Conservation (phyloP, 2,113 vertebrate species). For the Prionailurus viverrinus region DNA sequence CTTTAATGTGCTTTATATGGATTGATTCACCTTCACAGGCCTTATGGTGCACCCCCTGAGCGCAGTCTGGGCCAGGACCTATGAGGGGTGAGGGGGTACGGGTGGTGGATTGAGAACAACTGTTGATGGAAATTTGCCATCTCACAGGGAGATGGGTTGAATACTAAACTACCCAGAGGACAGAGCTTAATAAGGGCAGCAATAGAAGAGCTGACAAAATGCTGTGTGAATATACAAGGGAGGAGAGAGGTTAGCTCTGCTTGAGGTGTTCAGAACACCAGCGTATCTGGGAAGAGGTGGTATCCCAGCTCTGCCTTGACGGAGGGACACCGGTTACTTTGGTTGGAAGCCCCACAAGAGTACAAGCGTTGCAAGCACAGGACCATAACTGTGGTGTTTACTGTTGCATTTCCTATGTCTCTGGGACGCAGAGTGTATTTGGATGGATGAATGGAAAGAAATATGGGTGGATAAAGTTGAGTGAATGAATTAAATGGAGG, state of each 20-base stretch:
- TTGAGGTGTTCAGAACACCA: neutral
- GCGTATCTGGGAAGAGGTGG: neutral
- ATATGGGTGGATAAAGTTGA: neutral
- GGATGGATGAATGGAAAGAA: neutral
- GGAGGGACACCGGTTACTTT: neutral
- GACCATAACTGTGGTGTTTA: fast-evolving
- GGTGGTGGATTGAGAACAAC: neutral
- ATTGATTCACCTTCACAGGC: fast-evolving
- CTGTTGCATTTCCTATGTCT: fast-evolving
- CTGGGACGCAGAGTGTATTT: neutral
- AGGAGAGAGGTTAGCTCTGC: neutral
- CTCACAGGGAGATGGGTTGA: neutral
- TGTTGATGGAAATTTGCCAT: neutral
- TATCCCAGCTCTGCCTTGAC: neutral
- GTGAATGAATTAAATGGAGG: neutral
- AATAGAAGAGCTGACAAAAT: neutral
- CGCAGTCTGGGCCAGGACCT: neutral
- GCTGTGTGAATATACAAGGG: neutral
- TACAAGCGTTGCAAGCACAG: neutral
- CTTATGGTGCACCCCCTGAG: fast-evolving
- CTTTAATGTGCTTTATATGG: neutral
- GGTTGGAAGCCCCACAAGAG: neutral
- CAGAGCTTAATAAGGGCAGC: neutral
- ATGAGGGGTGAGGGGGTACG: neutral
- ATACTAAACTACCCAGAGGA: neutral